Evolutionary conservation across 2,113 vertebrate species (phyloP), one percentile per base, ranked within the genome.

Genomic region (Nesogale talazaci): DNA sequence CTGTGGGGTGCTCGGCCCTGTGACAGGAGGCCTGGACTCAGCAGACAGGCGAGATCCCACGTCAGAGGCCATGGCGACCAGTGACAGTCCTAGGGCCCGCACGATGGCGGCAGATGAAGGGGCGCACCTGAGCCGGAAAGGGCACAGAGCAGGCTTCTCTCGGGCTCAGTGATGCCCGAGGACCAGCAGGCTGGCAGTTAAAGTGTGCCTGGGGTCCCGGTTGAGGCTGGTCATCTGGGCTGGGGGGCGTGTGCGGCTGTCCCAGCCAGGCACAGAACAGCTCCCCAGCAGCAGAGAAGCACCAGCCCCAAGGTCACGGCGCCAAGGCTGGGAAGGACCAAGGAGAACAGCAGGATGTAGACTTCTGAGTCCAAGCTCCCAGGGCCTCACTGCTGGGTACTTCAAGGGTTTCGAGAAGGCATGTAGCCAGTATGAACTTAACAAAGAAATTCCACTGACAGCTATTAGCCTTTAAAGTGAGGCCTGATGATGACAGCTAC

Each of bases 351-450:
- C 12, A 31, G 67, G 25, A 42, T 31, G 42, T 2, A 17, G 82
- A 23, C n/a, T 15, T 14, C 59, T 52, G 15, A 67, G 20, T 57
- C 6, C 27, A 79, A 67, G 20, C 4, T n/a, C 79, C 40, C 23
- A 42, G 7, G 10, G 46, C 19, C 52, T 56, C 0, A 0, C n/a
- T n/a, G 52, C 6, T 29, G 27, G 0, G 23, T 7, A 34, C 46
- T 52, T 52, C 46, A 83, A 23, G 59, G 59, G 59, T 19, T 61
- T 19, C 10, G 46, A 52, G 46, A 11, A 52, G 46, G 46, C 46
- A 52, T 52, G 10, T 52, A 52, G 9, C 59, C 6, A 20, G 22
- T 23, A 12, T 61, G 22, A 19, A 61, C 22, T 23, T 61, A 61
- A 61, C 8, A 61, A 19, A 19, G 22, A 23, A 61, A 61, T 61